A percentile compares a stretch with the other conserved stretches of the same genome.
phyloP scores from a whole-genome alignment of 2,113 vertebrate species.

The Protobothrops flavoviridis region DNA sequence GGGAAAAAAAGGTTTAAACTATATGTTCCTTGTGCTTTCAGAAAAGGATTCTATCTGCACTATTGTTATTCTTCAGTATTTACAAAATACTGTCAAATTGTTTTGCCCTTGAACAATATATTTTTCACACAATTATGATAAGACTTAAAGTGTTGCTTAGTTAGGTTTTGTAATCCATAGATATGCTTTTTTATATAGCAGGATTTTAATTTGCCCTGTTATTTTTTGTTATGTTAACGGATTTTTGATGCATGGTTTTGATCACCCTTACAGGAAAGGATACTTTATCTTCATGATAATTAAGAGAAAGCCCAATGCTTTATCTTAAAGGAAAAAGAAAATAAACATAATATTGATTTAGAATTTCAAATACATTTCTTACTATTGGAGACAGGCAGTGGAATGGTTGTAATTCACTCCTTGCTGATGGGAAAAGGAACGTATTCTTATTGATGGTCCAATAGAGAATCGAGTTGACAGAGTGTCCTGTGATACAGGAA shows the following conservation, averaged over 20 bases:
- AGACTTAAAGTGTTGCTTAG: not conserved
- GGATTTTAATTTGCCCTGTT: not conserved
- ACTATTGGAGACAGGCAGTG: not conserved
- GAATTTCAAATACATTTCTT: conserved; percentile 3
- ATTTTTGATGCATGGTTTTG: conserved; percentile 7
- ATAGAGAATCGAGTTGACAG: not conserved
- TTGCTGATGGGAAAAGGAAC: not conserved
- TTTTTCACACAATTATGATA: not conserved
- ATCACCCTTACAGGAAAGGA: not conserved
- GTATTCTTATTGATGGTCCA: not conserved
- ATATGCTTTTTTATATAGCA: not conserved
- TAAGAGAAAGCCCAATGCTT: not conserved
- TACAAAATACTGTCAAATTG: not conserved
- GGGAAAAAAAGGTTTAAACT: not conserved
- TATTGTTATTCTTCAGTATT: not conserved
- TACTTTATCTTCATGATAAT: conserved; percentile 13
- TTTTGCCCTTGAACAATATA: not conserved
- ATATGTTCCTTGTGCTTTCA: not conserved
- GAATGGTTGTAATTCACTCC: not conserved
- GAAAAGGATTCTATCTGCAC: not conserved
- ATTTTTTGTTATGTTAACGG: not conserved
- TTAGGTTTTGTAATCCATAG: not conserved
- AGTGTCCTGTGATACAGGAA: not conserved
- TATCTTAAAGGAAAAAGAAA: conserved; percentile 4
- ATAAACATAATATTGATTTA: not conserved